phyloP scores from a whole-genome alignment of 1,140 invertebrate species.

The Nephila pilipes region DNA sequence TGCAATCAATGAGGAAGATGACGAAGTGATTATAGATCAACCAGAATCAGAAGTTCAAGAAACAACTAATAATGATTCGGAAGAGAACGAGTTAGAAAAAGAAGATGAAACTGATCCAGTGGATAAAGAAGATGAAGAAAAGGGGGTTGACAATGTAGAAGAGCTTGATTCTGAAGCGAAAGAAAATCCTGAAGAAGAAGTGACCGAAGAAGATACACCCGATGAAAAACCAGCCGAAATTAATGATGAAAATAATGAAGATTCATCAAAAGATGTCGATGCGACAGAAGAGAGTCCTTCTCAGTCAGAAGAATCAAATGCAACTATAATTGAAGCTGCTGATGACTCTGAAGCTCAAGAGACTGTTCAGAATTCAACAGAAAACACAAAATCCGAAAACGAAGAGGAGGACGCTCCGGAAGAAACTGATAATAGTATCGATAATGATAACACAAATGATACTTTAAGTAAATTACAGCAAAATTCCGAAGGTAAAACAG shows the following conservation, averaged over 20 bases:
- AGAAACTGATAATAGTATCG: background rate
- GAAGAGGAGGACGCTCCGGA: constrained; percentile 20
- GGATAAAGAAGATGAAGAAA: background rate
- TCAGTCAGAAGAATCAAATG: constrained; percentile 34
- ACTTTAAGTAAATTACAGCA: background rate
- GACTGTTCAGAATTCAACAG: background rate
- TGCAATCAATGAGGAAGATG: background rate
- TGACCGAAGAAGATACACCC: background rate
- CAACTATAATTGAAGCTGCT: constrained; percentile 3
- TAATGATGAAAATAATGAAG: constrained; percentile 44
- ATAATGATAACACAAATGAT: background rate
- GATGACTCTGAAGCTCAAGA: background rate
- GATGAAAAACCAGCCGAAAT: background rate
- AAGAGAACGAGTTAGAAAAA: background rate
- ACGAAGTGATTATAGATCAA: background rate
- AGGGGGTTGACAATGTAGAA: background rate
- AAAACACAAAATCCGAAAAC: constrained; percentile 8
- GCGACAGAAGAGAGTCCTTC: background rate
- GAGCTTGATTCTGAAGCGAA: constrained; percentile 12
- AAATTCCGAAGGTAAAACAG: constrained; percentile 54
- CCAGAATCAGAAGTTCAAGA: background rate
- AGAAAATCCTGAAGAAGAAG: background rate
- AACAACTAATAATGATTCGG: background rate
- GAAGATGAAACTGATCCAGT: constrained; percentile 1
- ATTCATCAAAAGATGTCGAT: constrained; percentile 5